Percentiles rank a stretch among this genome's conserved stretches.
Conservation (phyloP, 2,888 invertebrate species). For the Andrena chrysosceles region DNA sequence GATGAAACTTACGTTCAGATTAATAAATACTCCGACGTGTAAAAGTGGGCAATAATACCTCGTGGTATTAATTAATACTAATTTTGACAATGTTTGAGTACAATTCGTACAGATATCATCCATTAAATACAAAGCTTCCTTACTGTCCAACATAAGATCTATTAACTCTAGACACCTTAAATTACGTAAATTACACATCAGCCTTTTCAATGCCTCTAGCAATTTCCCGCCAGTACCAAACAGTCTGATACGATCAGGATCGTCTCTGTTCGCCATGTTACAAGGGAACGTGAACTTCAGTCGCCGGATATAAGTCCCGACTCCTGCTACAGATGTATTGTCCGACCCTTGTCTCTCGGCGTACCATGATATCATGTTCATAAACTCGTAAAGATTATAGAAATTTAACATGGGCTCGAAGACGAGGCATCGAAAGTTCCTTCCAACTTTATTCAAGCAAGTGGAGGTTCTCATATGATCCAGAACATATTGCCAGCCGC, state of each 20-base stretch:
- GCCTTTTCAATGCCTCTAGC: conserved; percentile 88
- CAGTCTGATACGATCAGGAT: conserved; percentile 88
- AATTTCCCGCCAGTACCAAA: conserved; percentile 93
- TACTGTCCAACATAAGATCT: conserved; percentile 91
- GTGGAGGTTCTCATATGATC: conserved; percentile 91
- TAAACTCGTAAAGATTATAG: conserved; percentile 93
- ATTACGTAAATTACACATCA: conserved; percentile 89
- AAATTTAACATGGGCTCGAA: conserved; percentile 92
- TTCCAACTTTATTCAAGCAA: conserved; percentile 90
- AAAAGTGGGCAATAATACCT: conserved; percentile 89
- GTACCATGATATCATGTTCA: conserved; percentile 92
- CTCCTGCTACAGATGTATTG: conserved; percentile 82
- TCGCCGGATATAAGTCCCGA: conserved; percentile 87
- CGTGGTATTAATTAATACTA: conserved; percentile 91
- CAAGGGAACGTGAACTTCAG: conserved; percentile 91
- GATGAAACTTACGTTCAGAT: conserved; percentile 87
- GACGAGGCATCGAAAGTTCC: conserved; percentile 88
- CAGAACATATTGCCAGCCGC: conserved; percentile 92
- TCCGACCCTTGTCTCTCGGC: conserved; percentile 85
- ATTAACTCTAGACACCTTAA: conserved; percentile 89
- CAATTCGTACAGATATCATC: conserved; percentile 90
- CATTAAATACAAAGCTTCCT: conserved; percentile 89
- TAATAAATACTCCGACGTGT: conserved; percentile 91
- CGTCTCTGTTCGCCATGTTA: conserved; percentile 88
- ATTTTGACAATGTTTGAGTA: conserved; percentile 87